Conservation (phyloP, 2,113 vertebrate genomes). For the Gnathonemus echidnorhynchus region DNA sequence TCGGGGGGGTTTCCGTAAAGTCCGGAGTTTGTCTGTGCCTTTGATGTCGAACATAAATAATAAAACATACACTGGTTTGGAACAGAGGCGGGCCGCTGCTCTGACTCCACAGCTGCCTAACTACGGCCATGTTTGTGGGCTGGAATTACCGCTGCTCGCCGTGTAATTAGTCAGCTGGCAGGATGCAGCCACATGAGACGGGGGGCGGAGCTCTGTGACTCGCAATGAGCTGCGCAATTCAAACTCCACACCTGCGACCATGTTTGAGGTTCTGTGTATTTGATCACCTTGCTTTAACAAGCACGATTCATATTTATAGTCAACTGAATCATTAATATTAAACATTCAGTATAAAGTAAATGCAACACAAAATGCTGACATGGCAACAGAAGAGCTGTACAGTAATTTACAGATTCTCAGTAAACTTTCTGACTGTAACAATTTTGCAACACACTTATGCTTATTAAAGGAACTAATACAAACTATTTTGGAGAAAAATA, state of each 20-base stretch:
- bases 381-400: background rate
- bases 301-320: background rate
- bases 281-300: background rate
- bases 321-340: background rate
- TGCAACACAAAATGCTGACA: background rate
- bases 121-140: background rate
- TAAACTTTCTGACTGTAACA: slow-evolving; percentile 22
- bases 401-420: background rate
- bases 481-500: background rate
- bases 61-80: background rate
- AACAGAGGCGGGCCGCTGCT: background rate
- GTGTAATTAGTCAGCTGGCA: background rate
- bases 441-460: background rate
- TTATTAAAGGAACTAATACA: background rate
- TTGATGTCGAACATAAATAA: background rate
- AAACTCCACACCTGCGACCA: background rate
- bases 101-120: background rate
- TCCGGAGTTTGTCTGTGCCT: background rate
- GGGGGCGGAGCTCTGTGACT: background rate
- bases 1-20: background rate
- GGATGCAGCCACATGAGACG: background rate
- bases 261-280: background rate
- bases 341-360: background rate
- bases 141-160: background rate
- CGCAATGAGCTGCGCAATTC: background rate